Base-by-base conservation (phyloP, 2,113 vertebrate genomes). In the Origma solitaria region DNA sequence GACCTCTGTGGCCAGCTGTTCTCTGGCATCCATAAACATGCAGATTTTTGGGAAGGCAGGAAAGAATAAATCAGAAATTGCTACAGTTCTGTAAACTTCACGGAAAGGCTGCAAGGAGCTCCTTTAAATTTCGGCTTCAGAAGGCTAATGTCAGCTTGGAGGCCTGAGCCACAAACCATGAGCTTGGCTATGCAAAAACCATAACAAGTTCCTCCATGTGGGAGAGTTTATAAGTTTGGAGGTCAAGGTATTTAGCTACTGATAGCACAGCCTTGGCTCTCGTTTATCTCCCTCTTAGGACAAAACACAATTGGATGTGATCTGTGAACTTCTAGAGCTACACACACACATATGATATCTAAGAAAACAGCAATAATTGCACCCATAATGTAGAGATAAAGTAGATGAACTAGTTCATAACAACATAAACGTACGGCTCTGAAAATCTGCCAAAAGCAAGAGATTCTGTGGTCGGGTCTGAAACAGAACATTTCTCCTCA, bases 51-150 rank as follows among this genome's bases (percentile, higher is more conserved):
- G 58, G 86, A 88, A 94, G 66, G 68, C 92, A 96, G 94, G 94
- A 97, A 97, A 54, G 83, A 91, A 95, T 96, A 92, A 92, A 97
- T 95, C 44, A 86, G 61, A 75, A 93, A 64, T 88, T 50, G 75
- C 76, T 57, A 50, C 24, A 53, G 83, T 95, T 94, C 90, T 94
- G 79, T 86, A 86, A 87, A 66, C 68, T 86, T 93, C 54, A 6
- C 9, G 27, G 35, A 78, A 88, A 93, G 42, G 58, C 57, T 86
- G 69, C 79, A 82, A 77, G 42, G 92, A 95, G 66, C 66, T 96
- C 68, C 44, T 94, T 95, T 93, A 79, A 27, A 12, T 96, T 96
- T 17, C 11, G 71, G 89, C 93, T 95, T 94, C 81, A 86, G 92
- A 90, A 77, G 76, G 51, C 78, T 47, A 73, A 83, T 5, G 14